phyloP scores from a whole-genome alignment of 1,140 invertebrate species.

The Bicyclus anynana region DNA sequence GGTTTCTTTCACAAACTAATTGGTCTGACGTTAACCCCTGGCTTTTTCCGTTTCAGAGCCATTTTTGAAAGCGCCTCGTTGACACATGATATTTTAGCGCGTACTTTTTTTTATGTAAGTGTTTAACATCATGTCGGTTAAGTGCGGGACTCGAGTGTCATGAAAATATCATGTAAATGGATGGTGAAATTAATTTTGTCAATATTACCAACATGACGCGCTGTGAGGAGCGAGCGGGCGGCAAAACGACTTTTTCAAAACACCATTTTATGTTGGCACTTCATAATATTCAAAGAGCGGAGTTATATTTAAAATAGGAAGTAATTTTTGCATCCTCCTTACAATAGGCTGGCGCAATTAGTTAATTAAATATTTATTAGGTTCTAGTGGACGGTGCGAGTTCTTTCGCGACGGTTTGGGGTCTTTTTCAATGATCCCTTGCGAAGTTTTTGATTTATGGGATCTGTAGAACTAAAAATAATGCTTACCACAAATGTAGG shows the following conservation, averaged over 20 bases:
- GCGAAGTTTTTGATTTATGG: too few relatives aligned
- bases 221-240: slow-evolving; percentile 15
- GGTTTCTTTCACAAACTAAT: slow-evolving; percentile 68
- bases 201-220: slow-evolving; percentile 25
- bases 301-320: slow-evolving; percentile 11
- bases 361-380: not conserved
- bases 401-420: not conserved
- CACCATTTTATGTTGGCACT: slow-evolving; percentile 16
- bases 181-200: slow-evolving; percentile 33
- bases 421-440: not conserved
- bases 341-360: not conserved
- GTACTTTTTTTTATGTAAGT: slow-evolving; percentile 47
- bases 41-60: slow-evolving; percentile 48
- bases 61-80: slow-evolving; percentile 54
- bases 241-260: slow-evolving; percentile 15
- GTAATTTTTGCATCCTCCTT: not conserved
- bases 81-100: slow-evolving; percentile 45
- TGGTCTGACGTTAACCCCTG: slow-evolving; percentile 64
- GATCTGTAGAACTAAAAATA: too few relatives aligned
- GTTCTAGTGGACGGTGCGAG: too few relatives aligned
- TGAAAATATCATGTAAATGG: slow-evolving; percentile 23
- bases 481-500: too few relatives aligned
- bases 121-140: slow-evolving; percentile 34
- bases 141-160: slow-evolving; percentile 20
- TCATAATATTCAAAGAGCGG: slow-evolving; percentile 3